These are phyloP conservation scores for Watsonalla binaria DNA, from an alignment of 2,888 invertebrate genomes.

Conservation along the genomic window DNA sequence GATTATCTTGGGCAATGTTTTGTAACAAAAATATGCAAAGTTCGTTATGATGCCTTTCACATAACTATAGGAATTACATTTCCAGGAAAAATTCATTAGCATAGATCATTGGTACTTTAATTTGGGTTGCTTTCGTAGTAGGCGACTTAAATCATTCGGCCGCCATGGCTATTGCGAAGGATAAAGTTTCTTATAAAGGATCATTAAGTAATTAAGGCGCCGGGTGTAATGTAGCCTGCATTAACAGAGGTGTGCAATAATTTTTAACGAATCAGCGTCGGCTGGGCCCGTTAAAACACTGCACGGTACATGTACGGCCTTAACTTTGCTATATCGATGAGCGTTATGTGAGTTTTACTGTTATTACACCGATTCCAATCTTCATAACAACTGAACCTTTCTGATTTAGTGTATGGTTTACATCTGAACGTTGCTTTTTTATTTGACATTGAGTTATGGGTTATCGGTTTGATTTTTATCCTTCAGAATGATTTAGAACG, in stretches of 20 bases:
- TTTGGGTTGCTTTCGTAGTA: too few relatives aligned
- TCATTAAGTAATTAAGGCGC: not conserved
- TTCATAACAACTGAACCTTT: constrained; percentile 42
- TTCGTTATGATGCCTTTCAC: too few relatives aligned
- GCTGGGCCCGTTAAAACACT: constrained; percentile 27
- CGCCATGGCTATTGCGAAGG: too few relatives aligned
- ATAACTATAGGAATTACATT: too few relatives aligned
- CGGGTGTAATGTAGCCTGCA: constrained; percentile 2
- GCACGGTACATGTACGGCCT: constrained; percentile 30
- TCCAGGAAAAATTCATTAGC: too few relatives aligned
- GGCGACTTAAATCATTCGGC: too few relatives aligned
- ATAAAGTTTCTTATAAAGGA: too few relatives aligned
- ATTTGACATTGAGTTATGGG: constrained; percentile 10
- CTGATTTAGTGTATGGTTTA: constrained; percentile 33
- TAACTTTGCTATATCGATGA: constrained; percentile 28
- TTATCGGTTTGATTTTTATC: not conserved
- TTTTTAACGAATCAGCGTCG: constrained; percentile 16
- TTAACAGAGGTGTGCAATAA: constrained; percentile 5
- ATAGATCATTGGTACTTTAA: too few relatives aligned
- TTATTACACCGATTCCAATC: constrained; percentile 43
- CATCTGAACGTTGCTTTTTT: constrained; percentile 24
- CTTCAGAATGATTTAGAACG: not conserved
- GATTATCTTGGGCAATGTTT: too few relatives aligned
- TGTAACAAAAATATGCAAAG: too few relatives aligned
- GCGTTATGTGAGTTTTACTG: constrained; percentile 38